Evolutionary conservation across 2,888 invertebrate genomes (phyloP).

Genomic region (Podabrus alpinus): DNA sequence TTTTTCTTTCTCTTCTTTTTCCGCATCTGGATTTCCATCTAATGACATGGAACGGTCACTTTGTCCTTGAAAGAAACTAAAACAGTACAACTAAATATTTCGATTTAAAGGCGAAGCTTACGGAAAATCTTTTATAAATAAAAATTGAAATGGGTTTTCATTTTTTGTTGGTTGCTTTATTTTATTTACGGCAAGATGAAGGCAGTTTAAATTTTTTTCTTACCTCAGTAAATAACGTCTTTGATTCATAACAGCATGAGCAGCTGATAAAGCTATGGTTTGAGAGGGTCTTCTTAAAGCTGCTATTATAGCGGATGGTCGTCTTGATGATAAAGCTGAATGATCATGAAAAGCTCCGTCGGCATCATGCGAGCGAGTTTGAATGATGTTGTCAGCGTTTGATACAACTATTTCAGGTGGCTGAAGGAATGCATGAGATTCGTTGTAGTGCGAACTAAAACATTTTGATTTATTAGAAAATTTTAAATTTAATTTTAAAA

Average conservation of each 20-base stretch:
- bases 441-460: conserved; percentile 1
- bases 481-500: conserved; percentile 4
- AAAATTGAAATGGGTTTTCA: not conserved
- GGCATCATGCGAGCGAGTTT: conserved; percentile 10
- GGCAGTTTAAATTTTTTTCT: not conserved
- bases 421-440: conserved; percentile 13
- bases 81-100: conserved; percentile 13
- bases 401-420: conserved; percentile 9
- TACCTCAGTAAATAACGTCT: conserved; percentile 46
- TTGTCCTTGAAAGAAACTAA: conserved; percentile 39
- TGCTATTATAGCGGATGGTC: conserved; percentile 68
- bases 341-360: conserved; percentile 23
- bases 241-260: conserved; percentile 53
- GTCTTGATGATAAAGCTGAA: conserved; percentile 52
- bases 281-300: conserved; percentile 66
- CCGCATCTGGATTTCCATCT: conserved; percentile 18
- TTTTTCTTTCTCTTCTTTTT: conserved; percentile 46
- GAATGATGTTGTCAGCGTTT: conserved; percentile 7
- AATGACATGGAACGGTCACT: conserved; percentile 39
- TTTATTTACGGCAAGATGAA: conserved; percentile 5
- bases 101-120: not conserved
- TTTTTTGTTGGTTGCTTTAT: not conserved
- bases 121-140: not conserved
- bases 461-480: not conserved
- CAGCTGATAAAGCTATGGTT: conserved; percentile 63